Base-by-base conservation (phyloP, 2,888 invertebrate genomes). In the Clusia tigrina region DNA sequence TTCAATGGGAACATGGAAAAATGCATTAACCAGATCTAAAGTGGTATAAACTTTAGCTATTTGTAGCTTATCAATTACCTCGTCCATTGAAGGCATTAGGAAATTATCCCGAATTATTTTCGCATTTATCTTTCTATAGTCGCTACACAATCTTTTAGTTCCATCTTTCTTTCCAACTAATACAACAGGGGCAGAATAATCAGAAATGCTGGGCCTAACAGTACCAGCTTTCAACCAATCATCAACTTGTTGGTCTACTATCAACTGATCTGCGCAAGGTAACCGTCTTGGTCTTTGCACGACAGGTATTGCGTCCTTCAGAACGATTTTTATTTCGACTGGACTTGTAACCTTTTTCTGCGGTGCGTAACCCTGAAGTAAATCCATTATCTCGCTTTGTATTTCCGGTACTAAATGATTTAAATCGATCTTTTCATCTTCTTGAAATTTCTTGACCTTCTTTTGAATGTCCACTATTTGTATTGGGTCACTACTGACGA, bases 1-100 rank as follows among this genome's bases (percentile, higher is more conserved):
- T 12, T 71, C 62, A 9, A 70, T 54, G 0, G 68, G 64, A 2
- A 71, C 65, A 53, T 71, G 68, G 48, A 66, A 64, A n/a, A 67
- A 69, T n/a, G 65, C 69, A 17, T 68, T 68, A 2, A 26, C 51
- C 15, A 70, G 48, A 42, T 69, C 70, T 1, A 71, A 20, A 0
- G 66, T 68, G 2, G n/a, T n/a, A n/a, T n/a, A n/a, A n/a, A 67
- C 23, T n/a, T 58, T 58, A 0, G 63, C 60, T 0, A 54, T 23
- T 12, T 61, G 60, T 6, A 71, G 53, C 18, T 58, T 60, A 23
- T 69, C 59, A 6, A 71, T 10, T 2, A 67, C 62, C 9, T 68
- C 69, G 38, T 67, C 65, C n/a, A 68, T 67, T 1, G 64, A 3
- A 1, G 60, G 57, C 63, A 68, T 67, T 10, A 65, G 67, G 9